Evolutionary conservation across 2,888 invertebrate genomes (phyloP), one percentile per base, ranked within the genome.

Genomic region (Aleiodes testaceus): DNA sequence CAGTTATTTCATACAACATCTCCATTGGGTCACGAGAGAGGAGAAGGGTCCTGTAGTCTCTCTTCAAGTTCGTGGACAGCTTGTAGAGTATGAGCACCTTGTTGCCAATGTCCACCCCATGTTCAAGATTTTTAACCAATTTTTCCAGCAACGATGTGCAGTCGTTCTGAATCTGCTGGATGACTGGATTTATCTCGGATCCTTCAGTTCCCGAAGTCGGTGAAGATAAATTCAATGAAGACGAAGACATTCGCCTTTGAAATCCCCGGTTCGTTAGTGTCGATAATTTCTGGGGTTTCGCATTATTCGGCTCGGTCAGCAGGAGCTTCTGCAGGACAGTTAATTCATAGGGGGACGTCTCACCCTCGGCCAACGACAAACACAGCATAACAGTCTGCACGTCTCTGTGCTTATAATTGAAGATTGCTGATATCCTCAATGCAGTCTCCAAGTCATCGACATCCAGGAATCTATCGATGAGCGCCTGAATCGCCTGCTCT

Each of bases 261-360:
- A 82, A 73, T 20, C 81, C 79, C 45, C 79, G 79, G 73, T 80
- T 83, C 61, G 78, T 75, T 22, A 84, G 73, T n/a, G 73, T 77
- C 65, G 73, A 75, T 47, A 78, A 78, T 74, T 80, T 82, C 59
- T 80, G 80, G n/a, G 73, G 77, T 61, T 73, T 73, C 66, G 78
- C 80, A 5, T 16, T 74, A 52, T 78, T 79, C 18, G 72, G 74
- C 44, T 82, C 82, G 12, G 79, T 76, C 7, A 91, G 78, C 53
- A 93, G 87, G 69, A 91, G 87, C 65, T 92, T 89, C 81, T 94
- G 90, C 79, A 93, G 92, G 59, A 89, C 88, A 1, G 91, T 92
- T 77, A 94, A 84, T 72, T 92, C 90, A 79, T 91, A 90, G 0
- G 92, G 92, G 47, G 89, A 88, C 45, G 91, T 88, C 3, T 89